These are phyloP conservation scores for Platorchestia sp. DNA, from an alignment of 1,140 invertebrate genomes.

Conservation along the genomic window DNA sequence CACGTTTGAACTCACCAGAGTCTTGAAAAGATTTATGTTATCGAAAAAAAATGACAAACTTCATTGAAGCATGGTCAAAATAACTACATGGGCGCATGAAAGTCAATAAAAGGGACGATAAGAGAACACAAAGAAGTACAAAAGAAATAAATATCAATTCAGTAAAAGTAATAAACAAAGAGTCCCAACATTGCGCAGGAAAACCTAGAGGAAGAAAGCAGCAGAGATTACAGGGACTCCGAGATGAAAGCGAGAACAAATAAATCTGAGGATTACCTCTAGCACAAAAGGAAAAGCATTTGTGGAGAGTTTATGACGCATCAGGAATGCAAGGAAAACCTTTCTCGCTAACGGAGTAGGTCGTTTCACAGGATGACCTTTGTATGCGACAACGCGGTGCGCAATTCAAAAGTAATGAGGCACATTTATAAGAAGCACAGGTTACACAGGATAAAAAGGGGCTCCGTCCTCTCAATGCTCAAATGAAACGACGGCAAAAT, in stretches of 20 bases:
- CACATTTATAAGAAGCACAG: slow-evolving; percentile 34
- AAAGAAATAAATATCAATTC: not conserved
- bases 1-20: too few relatives aligned
- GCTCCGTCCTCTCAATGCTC: not conserved
- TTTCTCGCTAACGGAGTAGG: not conserved
- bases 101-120: not conserved
- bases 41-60: too few relatives aligned
- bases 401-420: slow-evolving; percentile 22
- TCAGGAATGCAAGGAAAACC: slow-evolving; percentile 20
- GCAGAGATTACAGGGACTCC: not conserved
- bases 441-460: not conserved
- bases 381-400: slow-evolving; percentile 45
- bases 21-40: too few relatives aligned
- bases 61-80: too few relatives aligned
- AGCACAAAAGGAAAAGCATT: not conserved
- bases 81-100: not conserved
- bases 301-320: not conserved
- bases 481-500: not conserved
- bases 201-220: not conserved
- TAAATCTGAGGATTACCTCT: too few relatives aligned
- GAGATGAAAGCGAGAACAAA: too few relatives aligned
- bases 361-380: slow-evolving; percentile 37
- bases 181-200: not conserved
- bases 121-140: not conserved
- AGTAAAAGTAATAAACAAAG: not conserved